A percentile compares a stretch with the other conserved stretches of the same genome.
Evolutionary conservation across 2,888 invertebrate species (phyloP).

Genomic region (Lycocerus yunnanus): DNA sequence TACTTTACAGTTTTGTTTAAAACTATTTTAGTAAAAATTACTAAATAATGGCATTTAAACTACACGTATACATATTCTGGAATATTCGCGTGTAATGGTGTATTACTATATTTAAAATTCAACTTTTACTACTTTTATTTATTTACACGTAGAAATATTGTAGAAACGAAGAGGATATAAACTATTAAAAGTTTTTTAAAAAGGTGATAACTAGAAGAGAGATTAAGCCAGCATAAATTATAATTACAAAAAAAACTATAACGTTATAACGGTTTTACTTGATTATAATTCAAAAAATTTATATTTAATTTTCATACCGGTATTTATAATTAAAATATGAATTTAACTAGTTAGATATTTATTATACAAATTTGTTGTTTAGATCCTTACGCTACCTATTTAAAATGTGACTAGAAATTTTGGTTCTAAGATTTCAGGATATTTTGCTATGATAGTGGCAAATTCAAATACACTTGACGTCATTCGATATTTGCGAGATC

Average conservation of each 20-base stretch:
- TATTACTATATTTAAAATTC: neutral
- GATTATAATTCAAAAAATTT: neutral
- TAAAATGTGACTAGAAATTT: no score
- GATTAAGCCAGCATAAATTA: neutral
- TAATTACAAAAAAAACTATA: neutral
- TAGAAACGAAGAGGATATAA: neutral
- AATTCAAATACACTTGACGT: no score
- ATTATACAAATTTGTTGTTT: no score
- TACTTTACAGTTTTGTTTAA: neutral
- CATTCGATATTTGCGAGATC: no score
- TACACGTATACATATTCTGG: no score
- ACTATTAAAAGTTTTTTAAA: neutral
- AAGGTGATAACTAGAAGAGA: neutral
- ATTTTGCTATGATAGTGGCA: no score
- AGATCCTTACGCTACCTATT: no score
- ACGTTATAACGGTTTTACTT: neutral
- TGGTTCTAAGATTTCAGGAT: no score
- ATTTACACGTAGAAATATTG: neutral
- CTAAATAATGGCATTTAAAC: neutral
- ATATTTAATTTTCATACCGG: neutral
- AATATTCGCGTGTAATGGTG: no score
- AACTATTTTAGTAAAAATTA: neutral
- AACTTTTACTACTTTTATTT: neutral
- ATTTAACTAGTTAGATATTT: no score
- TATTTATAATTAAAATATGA: neutral